Evolutionary conservation across 2,113 vertebrate species (phyloP).

Genomic region (Micronisus gabar): DNA sequence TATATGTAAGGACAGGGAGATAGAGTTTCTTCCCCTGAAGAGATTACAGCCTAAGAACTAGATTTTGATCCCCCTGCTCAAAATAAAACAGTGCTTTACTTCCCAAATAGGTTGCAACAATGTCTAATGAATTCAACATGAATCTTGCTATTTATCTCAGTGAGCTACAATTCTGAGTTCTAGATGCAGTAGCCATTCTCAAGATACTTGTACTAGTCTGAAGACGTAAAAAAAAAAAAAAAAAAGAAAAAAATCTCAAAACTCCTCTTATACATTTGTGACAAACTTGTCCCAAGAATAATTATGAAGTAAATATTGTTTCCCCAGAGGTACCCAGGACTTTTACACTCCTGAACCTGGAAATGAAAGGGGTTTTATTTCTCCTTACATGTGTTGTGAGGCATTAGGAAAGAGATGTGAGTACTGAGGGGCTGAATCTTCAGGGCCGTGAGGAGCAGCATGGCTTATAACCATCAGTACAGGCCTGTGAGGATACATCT

Average conservation of each 20-base stretch:
- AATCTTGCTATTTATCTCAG: not conserved
- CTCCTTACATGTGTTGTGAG: conserved; percentile 95
- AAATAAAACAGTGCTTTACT: not conserved
- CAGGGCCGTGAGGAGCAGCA: conserved; percentile 92
- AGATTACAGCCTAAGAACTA: not conserved
- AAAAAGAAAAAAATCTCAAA: not conserved
- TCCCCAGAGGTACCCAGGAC: not conserved
- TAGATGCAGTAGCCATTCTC: not conserved
- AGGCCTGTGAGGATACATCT: conserved; percentile 91
- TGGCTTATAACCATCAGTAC: conserved; percentile 97
- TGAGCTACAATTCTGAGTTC: not conserved
- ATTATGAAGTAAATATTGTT: not conserved
- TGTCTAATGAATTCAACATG: not conserved
- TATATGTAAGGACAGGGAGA: not conserved
- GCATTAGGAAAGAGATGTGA: conserved; percentile 90
- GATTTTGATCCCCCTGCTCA: not conserved
- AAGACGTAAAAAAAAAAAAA: not conserved
- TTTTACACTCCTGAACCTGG: not conserved
- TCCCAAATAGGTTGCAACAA: not conserved
- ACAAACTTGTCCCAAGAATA: not conserved
- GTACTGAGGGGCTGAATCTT: conserved; percentile 95
- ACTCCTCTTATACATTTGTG: not conserved
- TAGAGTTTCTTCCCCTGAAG: not conserved
- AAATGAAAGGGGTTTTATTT: not conserved
- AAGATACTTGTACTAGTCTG: not conserved